Conservation (phyloP, 2,888 invertebrate species). For the Drepana falcataria region DNA sequence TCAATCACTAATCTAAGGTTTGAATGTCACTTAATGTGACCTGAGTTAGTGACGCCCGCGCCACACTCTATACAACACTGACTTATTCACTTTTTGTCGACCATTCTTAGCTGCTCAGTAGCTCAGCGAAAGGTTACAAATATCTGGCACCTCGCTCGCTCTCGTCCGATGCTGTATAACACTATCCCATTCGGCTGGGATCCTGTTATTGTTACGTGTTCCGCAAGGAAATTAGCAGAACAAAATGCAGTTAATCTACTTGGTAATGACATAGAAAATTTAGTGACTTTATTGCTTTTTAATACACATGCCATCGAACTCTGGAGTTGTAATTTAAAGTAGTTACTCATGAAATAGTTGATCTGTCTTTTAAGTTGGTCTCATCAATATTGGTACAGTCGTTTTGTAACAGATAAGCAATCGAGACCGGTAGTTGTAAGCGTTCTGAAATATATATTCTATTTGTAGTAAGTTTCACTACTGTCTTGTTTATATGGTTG, state of each 20-base stretch:
- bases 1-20: constrained; percentile 43
- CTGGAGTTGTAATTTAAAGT: too few species aligned
- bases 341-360: too few species aligned
- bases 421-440: too few species aligned
- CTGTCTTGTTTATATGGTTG: too few species aligned
- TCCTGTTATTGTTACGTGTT: constrained; percentile 74
- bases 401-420: too few species aligned
- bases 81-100: constrained; percentile 67
- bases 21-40: constrained; percentile 59
- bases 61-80: constrained; percentile 67
- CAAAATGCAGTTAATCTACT: constrained; percentile 29
- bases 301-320: neutral
- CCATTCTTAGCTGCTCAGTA: constrained; percentile 59
- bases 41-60: constrained; percentile 49
- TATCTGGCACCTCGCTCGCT: constrained; percentile 41
- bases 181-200: constrained; percentile 40
- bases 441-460: too few species aligned
- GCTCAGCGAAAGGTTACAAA: constrained; percentile 67
- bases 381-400: too few species aligned
- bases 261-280: constrained; percentile 7
- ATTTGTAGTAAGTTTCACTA: too few species aligned
- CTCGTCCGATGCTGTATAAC: constrained; percentile 26
- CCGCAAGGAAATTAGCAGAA: constrained; percentile 55
- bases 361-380: too few species aligned
- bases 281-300: neutral